phyloP scores from a whole-genome alignment of 2,888 invertebrate genomes.

The Timandra comae region DNA sequence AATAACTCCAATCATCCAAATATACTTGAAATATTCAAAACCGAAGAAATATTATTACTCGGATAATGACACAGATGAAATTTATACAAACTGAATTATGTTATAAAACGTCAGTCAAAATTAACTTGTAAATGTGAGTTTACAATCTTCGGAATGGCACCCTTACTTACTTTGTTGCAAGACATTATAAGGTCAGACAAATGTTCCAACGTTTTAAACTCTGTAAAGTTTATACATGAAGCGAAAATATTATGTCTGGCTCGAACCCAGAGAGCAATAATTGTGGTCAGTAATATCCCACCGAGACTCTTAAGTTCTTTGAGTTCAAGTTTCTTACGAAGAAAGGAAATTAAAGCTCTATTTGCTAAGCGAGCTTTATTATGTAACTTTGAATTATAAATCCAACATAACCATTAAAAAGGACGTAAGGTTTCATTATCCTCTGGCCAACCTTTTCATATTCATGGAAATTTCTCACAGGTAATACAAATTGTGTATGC shows the following conservation, averaged over 20 bases:
- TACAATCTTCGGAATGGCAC: not conserved
- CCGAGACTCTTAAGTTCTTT: conserved; percentile 6
- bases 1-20: conserved; percentile 16
- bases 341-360: conserved; percentile 16
- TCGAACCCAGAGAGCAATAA: conserved; percentile 12
- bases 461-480: conserved; percentile 17
- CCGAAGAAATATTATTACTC: not conserved
- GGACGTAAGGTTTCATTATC: conserved; percentile 16
- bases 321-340: conserved; percentile 1
- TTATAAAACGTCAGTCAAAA: not conserved
- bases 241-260: conserved; percentile 14
- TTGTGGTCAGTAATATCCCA: conserved; percentile 14
- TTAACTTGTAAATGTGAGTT: not conserved
- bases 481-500: conserved; percentile 3
- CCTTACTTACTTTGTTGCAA: not conserved
- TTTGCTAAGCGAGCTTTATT: conserved; percentile 10
- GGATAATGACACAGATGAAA: not conserved
- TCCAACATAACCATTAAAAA: conserved; percentile 15
- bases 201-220: conserved; percentile 6
- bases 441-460: conserved; percentile 14
- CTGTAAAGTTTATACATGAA: conserved; percentile 11
- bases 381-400: conserved; percentile 19
- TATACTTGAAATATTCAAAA: conserved; percentile 9
- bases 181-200: conserved; percentile 1
- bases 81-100: not conserved